phyloP scores from a whole-genome alignment of 2,797 vertebrate genomes.

The Lates japonicus region DNA sequence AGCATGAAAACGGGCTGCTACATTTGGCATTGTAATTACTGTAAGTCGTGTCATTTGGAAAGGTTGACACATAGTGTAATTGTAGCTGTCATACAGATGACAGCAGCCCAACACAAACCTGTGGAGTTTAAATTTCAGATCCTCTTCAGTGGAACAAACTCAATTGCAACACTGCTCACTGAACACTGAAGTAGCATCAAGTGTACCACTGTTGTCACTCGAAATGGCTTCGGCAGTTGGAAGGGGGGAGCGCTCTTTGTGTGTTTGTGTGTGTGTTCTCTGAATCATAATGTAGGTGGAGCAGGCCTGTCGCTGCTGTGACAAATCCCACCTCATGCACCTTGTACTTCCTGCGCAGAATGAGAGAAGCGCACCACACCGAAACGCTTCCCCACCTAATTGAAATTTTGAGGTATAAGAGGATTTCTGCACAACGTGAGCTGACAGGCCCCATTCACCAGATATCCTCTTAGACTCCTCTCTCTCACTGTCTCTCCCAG shows the following conservation, averaged over 20 bases:
- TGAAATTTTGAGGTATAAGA: conserved; percentile 88
- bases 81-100: conserved; percentile 69
- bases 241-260: conserved; percentile 33
- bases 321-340: conserved; percentile 79
- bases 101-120: conserved; percentile 67
- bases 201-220: conserved; percentile 74
- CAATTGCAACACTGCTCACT: conserved; percentile 78
- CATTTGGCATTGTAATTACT: conserved; percentile 75
- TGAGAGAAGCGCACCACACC: conserved; percentile 59
- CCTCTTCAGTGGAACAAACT: conserved; percentile 82
- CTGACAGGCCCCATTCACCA: conserved; percentile 84
- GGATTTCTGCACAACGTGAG: conserved; percentile 82
- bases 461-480: conserved; percentile 81
- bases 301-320: conserved; percentile 76
- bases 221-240: conserved; percentile 74
- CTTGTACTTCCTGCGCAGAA: conserved; percentile 74
- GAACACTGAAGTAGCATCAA: conserved; percentile 82
- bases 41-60: conserved; percentile 61
- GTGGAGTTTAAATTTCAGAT: conserved; percentile 72
- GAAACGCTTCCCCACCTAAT: conserved; percentile 81
- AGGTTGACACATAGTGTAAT: conserved; percentile 70
- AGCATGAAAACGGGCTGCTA: conserved; percentile 51
- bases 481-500: conserved; percentile 49
- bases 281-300: conserved; percentile 76
- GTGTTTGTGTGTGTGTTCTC: conserved; percentile 19